Percentiles rank a stretch among this genome's conserved stretches.
Conservation (phyloP, 2,113 vertebrate species). For the Indicator maculatus region DNA sequence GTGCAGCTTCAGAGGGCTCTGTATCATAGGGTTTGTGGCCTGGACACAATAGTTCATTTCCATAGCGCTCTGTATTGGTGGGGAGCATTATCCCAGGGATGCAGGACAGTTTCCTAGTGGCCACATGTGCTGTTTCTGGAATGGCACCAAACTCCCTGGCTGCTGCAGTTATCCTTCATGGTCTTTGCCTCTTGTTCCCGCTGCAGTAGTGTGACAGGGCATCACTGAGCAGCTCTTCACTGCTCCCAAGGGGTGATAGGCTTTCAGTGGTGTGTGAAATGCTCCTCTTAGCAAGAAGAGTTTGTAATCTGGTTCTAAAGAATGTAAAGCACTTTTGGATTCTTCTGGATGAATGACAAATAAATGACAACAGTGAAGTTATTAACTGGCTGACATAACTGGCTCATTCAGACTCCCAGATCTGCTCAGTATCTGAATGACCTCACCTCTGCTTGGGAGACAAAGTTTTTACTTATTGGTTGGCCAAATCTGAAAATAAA, state of each 20-base stretch:
- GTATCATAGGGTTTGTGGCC: neutral
- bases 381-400: conserved; percentile 68
- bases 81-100: neutral
- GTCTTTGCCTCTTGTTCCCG: neutral
- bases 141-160: neutral
- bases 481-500: conserved; percentile 40
- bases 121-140: neutral
- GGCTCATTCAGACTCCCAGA: conserved; percentile 44
- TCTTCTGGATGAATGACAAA: conserved; percentile 73
- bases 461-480: conserved; percentile 57
- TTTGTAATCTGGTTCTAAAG: conserved; percentile 28
- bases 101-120: neutral
- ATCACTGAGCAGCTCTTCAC: neutral
- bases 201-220: fast-evolving
- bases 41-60: fast-evolving
- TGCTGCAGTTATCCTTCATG: fast-evolving
- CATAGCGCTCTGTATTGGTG: neutral
- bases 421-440: conserved; percentile 53
- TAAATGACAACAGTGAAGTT: conserved; percentile 65
- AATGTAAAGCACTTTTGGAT: conserved; percentile 65
- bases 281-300: neutral
- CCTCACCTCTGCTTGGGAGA: conserved; percentile 62
- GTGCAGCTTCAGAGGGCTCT: neutral
- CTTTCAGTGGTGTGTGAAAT: neutral
- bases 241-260: fast-evolving